Evolutionary conservation across 2,113 vertebrate genomes (phyloP), one percentile per base, ranked within the genome.

Genomic region (Corvus hawaiiensis): DNA sequence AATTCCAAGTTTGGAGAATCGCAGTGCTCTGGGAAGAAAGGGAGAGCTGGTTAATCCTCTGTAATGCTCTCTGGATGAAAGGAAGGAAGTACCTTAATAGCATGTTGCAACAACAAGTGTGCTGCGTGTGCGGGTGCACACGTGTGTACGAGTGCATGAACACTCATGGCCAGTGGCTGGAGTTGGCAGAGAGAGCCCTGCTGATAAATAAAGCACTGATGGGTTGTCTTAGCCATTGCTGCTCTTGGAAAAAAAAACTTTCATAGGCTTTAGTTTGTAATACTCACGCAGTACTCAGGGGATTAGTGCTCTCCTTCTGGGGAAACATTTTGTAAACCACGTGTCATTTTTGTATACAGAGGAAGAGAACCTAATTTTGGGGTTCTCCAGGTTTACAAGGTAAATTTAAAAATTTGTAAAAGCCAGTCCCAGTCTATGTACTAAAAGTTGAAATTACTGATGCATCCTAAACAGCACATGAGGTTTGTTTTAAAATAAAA

Each of bases 161-260:
- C 52, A 39, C 61, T 33, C 4, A 2, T 9, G 52, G 62, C 94
- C 92, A 84, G 81, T 96, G 96, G 96, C 93, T 96, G 94, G 51
- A 78, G 71, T 52, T 94, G 96, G 97, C 96, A 80, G 84, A 37
- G 28, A 27, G 41, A 22, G 9, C 19, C 62, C 30, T 80, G 41
- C n/a, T 85, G 87, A 80, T 80, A 85, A 48, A 63, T 39, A 90
- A 86, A 81, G 69, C 94, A 33, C 93, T 92, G 97, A 84, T 46
- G 68, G 82, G 78, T 72, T 93, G 67, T 93, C 85, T 94, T 93
- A 97, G 95, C 95, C 67, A 62, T 58, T 95, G 92, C 79, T 87
- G 16, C 80, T 48, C 85, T 82, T 55, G 92, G 93, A 94, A 96
- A 96, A 73, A 73, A 73, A 67, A n/a, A 44, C 69, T 88, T 86